Base-by-base conservation (phyloP, 2,113 vertebrate species). In the Planiliza haematocheilus region DNA sequence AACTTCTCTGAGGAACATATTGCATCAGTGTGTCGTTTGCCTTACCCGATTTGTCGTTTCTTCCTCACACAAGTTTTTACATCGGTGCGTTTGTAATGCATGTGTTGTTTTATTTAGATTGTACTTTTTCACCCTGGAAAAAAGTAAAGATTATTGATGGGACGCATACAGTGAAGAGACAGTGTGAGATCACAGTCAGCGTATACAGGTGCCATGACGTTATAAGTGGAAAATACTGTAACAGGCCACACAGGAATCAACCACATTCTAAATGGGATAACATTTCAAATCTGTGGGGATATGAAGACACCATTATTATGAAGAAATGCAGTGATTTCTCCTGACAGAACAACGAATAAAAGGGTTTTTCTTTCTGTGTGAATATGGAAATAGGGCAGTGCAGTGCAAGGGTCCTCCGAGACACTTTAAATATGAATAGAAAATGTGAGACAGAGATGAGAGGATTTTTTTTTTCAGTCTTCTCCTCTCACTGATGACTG, bases 391-490 rank as follows among this genome's bases (percentile, higher is more conserved):
- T 90, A 86, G 88, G 90, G 81, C 87, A 91, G 63, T 48, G 81
- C 74, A 71, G 68, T 77, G 81, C 83, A 86, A 81, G 67, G 79
- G 74, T 87, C 87, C 87, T 86, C 60, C 46, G 85, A 91, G 90
- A 90, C 85, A 45, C 58, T 84, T 92, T 87, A 92, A 92, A 92
- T 92, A 93, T 92, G 81, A 88, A 92, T 86, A 84, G 82, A 86
- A 73, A 88, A 83, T 88, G 86, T 88, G 80, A 79, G 56, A 65
- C 17, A 34, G 66, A 79, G 65, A 37, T 74, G 59, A 77, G 72
- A 21, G 43, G 36, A 51, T 63, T 60, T 58, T 74, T 75, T 65
- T 58, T 52, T 67, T 66, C 65, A 17, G 46, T 70, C 63, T 59
- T 53, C 55, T 43, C 53, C 66, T 81, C 52, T 53, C 56, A 60